These are phyloP conservation scores for Axea sp. DNA, from an alignment of 2,888 invertebrate genomes.

Conservation along the genomic window DNA sequence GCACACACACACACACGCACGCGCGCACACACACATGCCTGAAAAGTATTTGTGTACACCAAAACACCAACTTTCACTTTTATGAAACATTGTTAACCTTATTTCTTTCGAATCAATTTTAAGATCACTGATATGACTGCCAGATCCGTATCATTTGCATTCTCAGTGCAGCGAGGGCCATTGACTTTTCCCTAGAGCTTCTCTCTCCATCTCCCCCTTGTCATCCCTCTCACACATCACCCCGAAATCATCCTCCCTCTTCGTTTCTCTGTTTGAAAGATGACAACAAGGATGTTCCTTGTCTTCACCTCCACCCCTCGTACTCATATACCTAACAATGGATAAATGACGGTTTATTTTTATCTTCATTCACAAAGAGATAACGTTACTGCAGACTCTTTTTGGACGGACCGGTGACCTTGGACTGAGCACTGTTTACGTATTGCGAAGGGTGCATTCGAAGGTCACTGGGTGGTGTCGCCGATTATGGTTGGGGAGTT, in stretches of 20 bases:
- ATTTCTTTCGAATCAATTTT: conserved; percentile 51
- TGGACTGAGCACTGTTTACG: conserved; percentile 19
- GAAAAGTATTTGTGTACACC: too few relatives aligned
- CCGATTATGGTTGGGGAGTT: conserved; percentile 1
- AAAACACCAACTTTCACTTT: background rate
- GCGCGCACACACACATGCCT: too few relatives aligned
- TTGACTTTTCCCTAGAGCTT: conserved; percentile 45
- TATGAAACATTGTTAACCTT: conserved; percentile 43
- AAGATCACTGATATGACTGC: conserved; percentile 63
- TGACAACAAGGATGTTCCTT: too few relatives aligned
- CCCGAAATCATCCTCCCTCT: too few relatives aligned
- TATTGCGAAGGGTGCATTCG: conserved; percentile 15
- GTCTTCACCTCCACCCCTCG: too few relatives aligned
- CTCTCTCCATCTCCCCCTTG: conserved; percentile 15
- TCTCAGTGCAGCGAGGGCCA: conserved; percentile 51
- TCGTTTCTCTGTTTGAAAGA: background rate
- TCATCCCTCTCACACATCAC: conserved; percentile 6
- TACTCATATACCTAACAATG: background rate
- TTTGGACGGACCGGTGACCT: conserved; percentile 22
- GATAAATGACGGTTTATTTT: conserved; percentile 45
- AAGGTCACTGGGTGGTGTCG: conserved; percentile 9
- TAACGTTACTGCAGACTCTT: conserved; percentile 18
- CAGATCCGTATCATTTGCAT: conserved; percentile 37
- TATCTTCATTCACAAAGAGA: conserved; percentile 33
- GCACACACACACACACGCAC: too few relatives aligned